Percentiles rank a stretch among this genome's conserved stretches.
phyloP scores from a whole-genome alignment of 2,797 vertebrate species.

The Sebastiscus albofasciatus region DNA sequence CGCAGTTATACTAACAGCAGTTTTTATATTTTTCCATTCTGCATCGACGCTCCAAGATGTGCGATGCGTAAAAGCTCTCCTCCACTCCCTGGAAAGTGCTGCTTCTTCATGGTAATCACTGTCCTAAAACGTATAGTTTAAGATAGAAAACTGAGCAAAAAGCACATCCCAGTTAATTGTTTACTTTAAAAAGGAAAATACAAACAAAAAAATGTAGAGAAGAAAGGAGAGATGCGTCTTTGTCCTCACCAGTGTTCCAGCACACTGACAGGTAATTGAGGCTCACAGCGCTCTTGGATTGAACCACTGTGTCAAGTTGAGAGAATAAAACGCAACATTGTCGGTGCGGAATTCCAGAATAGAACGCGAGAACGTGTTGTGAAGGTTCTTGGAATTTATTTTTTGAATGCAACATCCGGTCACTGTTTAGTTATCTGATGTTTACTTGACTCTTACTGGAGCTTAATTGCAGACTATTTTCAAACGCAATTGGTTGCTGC shows the following conservation, averaged over 20 bases:
- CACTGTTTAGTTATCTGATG: neutral
- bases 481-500: neutral
- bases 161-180: neutral
- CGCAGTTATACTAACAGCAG: neutral
- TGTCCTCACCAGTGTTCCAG: neutral
- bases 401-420: neutral
- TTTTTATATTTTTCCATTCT: neutral
- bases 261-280: neutral
- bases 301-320: neutral
- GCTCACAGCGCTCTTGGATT: constrained; percentile 7
- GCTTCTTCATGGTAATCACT: constrained; percentile 6
- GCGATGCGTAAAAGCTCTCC: constrained; percentile 67
- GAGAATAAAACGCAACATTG: neutral
- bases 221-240: neutral
- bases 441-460: neutral
- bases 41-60: constrained; percentile 21
- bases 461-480: neutral
- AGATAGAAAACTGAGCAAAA: neutral
- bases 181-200: neutral
- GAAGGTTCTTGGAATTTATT: neutral
- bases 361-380: neutral
- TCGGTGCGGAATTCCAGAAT: constrained; percentile 25
- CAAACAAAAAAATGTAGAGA: neutral
- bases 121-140: neutral
- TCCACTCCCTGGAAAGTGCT: constrained; percentile 23